A percentile compares a stretch with the other conserved stretches of the same genome.
phyloP scores from a whole-genome alignment of 2,797 vertebrate genomes.

The Lutjanus argentimaculatus region DNA sequence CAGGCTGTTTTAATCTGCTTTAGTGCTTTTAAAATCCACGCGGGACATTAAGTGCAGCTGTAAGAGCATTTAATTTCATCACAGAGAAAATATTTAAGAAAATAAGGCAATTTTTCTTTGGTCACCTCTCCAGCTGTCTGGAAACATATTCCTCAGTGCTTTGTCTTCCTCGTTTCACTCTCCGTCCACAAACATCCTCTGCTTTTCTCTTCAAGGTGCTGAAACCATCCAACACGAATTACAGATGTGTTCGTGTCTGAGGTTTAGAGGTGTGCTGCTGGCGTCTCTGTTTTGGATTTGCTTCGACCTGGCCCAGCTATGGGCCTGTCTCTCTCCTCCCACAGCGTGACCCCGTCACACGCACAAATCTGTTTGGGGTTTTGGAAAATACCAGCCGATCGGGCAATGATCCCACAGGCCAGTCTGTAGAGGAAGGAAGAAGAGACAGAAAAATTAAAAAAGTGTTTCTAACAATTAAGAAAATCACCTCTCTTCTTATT shows the following conservation, averaged over 20 bases:
- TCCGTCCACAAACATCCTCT: slow-evolving; percentile 1
- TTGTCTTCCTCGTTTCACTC: background rate
- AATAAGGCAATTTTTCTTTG: slow-evolving; percentile 25
- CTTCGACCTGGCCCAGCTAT: slow-evolving; percentile 84
- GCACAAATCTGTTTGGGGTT: slow-evolving; percentile 93
- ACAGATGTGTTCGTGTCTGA: background rate
- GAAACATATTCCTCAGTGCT: slow-evolving; percentile 20
- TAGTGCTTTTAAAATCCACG: slow-evolving; percentile 35
- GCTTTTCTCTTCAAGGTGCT: background rate
- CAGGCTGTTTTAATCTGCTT: slow-evolving; percentile 11
- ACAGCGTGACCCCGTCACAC: slow-evolving; percentile 93
- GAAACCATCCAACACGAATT: background rate
- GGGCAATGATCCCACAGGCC: slow-evolving; percentile 94
- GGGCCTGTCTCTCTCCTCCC: slow-evolving; percentile 92
- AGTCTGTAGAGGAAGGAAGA: slow-evolving; percentile 79
- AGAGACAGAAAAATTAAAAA: background rate
- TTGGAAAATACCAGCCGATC: slow-evolving; percentile 93
- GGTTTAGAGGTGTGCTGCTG: slow-evolving; percentile 86
- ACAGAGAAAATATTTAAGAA: background rate
- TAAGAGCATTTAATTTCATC: slow-evolving; percentile 9
- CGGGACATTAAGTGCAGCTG: background rate
- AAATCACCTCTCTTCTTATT: background rate
- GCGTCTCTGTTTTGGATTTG: slow-evolving; percentile 53
- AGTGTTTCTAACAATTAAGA: background rate
- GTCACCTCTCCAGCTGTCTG: slow-evolving; percentile 17